Evolutionary conservation across 2,888 invertebrate genomes (phyloP).

Genomic region (Notodonta dromedarius): DNA sequence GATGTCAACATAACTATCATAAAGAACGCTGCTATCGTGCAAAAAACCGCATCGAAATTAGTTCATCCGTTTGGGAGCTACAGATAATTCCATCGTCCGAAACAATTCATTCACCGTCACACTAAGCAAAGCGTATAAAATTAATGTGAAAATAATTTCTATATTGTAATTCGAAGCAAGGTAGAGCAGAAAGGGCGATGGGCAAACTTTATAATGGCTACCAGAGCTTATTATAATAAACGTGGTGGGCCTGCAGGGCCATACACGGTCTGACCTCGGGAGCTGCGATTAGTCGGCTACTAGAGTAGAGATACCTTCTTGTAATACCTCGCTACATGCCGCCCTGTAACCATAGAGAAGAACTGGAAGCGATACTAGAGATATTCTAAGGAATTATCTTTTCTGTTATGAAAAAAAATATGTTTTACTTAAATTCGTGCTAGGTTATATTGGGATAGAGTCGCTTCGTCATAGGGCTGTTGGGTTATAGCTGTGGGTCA

Average conservation of each 20-base stretch:
- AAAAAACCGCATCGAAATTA: too few relatives aligned
- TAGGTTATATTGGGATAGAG: too few relatives aligned
- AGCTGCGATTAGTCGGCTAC: constrained; percentile 78
- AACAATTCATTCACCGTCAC: constrained; percentile 12
- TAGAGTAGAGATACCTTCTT: constrained; percentile 56
- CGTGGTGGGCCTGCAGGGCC: constrained; percentile 70
- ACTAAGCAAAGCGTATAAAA: constrained; percentile 24
- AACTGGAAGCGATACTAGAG: constrained; percentile 32
- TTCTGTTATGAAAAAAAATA: neutral
- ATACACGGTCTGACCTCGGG: constrained; percentile 77
- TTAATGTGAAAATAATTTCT: constrained; percentile 62
- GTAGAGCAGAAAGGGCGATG: constrained; percentile 62
- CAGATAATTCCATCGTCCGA: neutral
- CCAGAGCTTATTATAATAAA: constrained; percentile 79
- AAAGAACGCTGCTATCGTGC: too few relatives aligned
- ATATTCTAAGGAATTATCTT: neutral
- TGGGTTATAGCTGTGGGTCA: too few relatives aligned
- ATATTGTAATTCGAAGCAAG: constrained; percentile 32
- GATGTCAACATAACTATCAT: too few relatives aligned
- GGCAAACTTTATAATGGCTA: constrained; percentile 71
- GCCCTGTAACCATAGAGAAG: constrained; percentile 34
- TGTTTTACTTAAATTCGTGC: too few relatives aligned
- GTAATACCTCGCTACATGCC: constrained; percentile 61
- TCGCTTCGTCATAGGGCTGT: too few relatives aligned
- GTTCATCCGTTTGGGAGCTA: too few relatives aligned